A percentile compares a stretch with the other conserved stretches of the same genome.
These are phyloP conservation scores for Falco naumanni DNA, from an alignment of 2,797 vertebrate genomes.

Conservation along the genomic window DNA sequence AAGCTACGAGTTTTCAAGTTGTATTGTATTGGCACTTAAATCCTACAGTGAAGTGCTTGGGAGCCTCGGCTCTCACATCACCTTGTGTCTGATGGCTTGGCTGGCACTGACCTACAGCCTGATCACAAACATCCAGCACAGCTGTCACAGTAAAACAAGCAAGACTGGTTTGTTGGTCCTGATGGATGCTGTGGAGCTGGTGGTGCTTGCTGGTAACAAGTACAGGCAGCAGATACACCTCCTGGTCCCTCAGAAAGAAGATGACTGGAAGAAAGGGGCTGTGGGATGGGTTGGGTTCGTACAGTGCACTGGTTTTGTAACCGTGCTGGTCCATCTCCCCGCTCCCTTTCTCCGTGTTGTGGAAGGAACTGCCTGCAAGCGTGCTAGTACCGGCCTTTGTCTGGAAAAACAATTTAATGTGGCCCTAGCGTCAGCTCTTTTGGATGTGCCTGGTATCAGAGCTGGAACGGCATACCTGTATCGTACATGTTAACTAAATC, in stretches of 20 bases:
- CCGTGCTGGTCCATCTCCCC: not conserved
- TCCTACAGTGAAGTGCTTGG: not conserved
- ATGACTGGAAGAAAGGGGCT: not conserved
- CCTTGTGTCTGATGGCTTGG: not conserved
- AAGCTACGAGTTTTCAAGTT: not conserved
- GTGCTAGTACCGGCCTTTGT: not conserved
- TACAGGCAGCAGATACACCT: not conserved
- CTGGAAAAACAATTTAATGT: not conserved
- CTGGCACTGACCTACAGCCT: not conserved
- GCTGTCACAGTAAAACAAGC: not conserved
- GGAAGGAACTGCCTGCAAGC: not conserved
- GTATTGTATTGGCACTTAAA: not conserved
- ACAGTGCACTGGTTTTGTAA: not conserved
- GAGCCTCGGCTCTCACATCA: not conserved
- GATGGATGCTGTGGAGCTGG: not conserved
- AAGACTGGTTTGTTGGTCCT: not conserved
- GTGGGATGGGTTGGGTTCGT: not conserved
- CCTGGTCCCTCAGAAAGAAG: not conserved
- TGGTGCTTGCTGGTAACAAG: not conserved
- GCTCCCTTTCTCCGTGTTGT: not conserved
- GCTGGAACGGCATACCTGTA: not conserved
- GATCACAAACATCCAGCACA: not conserved
- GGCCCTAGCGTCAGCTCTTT: not conserved
- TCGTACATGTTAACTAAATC: not conserved
- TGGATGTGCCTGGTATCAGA: not conserved